phyloP scores from a whole-genome alignment of 2,888 invertebrate genomes.

The Drosophila merina region DNA sequence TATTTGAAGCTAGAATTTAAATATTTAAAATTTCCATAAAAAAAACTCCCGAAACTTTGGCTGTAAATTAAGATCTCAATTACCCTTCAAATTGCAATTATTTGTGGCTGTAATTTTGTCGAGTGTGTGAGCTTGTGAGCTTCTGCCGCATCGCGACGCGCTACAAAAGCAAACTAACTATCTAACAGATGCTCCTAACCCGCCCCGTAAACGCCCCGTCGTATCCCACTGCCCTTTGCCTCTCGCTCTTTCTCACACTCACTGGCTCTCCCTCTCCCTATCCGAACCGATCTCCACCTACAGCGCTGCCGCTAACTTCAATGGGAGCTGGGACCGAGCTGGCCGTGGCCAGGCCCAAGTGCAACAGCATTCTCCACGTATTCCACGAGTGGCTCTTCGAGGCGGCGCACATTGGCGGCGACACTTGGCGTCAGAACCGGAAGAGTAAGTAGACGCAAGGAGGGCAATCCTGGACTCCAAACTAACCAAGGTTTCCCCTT shows the following conservation, averaged over 20 bases:
- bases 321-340: slow-evolving; percentile 86
- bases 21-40: background rate
- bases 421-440: slow-evolving; percentile 85
- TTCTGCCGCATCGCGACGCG: background rate
- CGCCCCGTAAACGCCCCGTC: slow-evolving; percentile 12
- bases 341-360: slow-evolving; percentile 92
- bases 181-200: slow-evolving; percentile 49
- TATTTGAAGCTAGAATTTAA: too few species aligned
- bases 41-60: background rate
- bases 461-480: background rate
- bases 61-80: background rate
- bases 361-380: slow-evolving; percentile 97
- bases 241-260: slow-evolving; percentile 16
- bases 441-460: slow-evolving; percentile 83
- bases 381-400: slow-evolving; percentile 99
- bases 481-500: background rate
- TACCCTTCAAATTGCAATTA: background rate
- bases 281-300: slow-evolving; percentile 17
- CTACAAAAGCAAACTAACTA: slow-evolving; percentile 12
- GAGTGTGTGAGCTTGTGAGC: slow-evolving; percentile 8
- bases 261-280: slow-evolving; percentile 13
- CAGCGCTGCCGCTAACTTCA: slow-evolving; percentile 87
- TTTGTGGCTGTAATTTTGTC: slow-evolving; percentile 2
- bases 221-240: background rate
- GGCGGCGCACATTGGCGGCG: slow-evolving; percentile 95